phyloP scores from a whole-genome alignment of 2,113 vertebrate genomes.

The Microtus ochrogaster region DNA sequence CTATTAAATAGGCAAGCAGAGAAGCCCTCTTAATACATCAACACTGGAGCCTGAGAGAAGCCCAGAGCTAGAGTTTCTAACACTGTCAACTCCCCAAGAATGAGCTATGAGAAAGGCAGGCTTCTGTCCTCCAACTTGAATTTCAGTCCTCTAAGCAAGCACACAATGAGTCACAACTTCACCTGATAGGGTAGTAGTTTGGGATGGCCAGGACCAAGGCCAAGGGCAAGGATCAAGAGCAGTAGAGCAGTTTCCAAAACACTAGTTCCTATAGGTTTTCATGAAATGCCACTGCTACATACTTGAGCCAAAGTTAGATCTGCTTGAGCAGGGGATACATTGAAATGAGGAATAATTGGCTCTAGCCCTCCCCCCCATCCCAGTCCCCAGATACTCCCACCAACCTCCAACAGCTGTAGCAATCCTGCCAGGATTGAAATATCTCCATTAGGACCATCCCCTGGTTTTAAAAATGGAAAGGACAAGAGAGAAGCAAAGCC shows the following conservation, averaged over 20 bases:
- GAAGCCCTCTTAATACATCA: background rate
- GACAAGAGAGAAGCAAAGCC: conserved; percentile 7
- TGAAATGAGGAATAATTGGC: background rate
- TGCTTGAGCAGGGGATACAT: background rate
- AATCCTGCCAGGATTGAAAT: conserved; percentile 47
- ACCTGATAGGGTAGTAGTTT: background rate
- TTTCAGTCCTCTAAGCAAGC: background rate
- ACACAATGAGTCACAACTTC: background rate
- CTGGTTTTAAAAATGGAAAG: background rate
- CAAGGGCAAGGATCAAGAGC: background rate
- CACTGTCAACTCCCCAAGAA: background rate
- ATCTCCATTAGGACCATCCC: conserved; percentile 60
- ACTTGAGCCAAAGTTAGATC: background rate
- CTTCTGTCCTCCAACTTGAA: background rate
- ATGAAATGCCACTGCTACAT: background rate
- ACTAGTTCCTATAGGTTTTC: background rate
- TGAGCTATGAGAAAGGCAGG: background rate
- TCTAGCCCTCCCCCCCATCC: background rate
- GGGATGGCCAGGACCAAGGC: conserved; percentile 5
- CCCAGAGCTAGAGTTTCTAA: background rate
- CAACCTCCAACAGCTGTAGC: background rate
- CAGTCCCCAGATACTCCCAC: background rate
- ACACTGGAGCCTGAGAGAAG: background rate
- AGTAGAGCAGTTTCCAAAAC: background rate
- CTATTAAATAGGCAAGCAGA: background rate